These are phyloP conservation scores for Tetraneura akinire DNA, from an alignment of 1,140 invertebrate species.

Conservation along the genomic window DNA sequence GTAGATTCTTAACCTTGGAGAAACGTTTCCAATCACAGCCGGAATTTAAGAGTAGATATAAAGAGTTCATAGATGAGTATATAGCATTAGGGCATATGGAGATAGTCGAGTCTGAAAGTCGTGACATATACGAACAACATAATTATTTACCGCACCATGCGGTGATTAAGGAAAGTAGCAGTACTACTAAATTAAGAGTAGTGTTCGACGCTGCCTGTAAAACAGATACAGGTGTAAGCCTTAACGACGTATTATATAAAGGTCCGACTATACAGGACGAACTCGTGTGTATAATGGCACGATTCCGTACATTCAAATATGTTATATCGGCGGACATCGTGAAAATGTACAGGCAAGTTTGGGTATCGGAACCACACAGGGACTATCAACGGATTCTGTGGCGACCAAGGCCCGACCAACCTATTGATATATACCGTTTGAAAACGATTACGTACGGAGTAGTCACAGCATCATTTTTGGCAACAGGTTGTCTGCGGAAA, in stretches of 20 bases:
- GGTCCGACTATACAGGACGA: constrained; percentile 55
- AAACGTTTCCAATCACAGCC: background rate
- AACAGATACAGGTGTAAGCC: constrained; percentile 53
- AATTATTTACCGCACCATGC: background rate
- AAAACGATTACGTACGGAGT: no score
- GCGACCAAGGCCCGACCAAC: constrained; percentile 54
- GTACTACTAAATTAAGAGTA: background rate
- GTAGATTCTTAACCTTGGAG: background rate
- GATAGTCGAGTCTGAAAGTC: background rate
- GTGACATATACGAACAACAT: no score
- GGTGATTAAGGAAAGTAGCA: background rate
- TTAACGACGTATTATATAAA: constrained; percentile 58
- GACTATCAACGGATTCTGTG: constrained; percentile 59
- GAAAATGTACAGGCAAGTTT: constrained; percentile 53
- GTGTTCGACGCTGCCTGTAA: constrained; percentile 56
- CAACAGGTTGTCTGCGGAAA: background rate
- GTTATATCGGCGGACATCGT: constrained; percentile 54
- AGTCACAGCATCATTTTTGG: no score
- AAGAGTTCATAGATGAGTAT: background rate
- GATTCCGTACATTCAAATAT: constrained; percentile 30
- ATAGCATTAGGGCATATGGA: background rate
- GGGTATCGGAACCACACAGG: constrained; percentile 45
- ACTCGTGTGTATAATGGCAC: constrained; percentile 55
- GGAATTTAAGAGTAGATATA: background rate
- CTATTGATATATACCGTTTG: background rate